These are phyloP conservation scores for Xylocopa sonorina DNA, from an alignment of 1,140 invertebrate genomes.

Conservation along the genomic window DNA sequence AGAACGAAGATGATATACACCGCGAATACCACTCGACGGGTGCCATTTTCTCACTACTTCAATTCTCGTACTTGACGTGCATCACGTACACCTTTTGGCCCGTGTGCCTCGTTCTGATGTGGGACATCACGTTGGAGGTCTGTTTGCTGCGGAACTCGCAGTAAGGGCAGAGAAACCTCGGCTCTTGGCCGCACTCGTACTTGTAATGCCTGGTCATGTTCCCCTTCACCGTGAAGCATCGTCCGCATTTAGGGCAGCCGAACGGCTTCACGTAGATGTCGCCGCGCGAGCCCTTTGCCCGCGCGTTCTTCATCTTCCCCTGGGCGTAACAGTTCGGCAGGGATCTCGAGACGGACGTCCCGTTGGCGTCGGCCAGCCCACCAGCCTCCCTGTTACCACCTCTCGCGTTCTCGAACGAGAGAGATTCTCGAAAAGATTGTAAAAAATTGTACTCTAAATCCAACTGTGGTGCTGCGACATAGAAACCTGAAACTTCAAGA, in stretches of 20 bases:
- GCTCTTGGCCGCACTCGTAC: slow-evolving; percentile 87
- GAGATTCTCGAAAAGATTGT: slow-evolving; percentile 60
- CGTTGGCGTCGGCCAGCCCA: neutral
- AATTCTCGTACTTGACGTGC: slow-evolving; percentile 59
- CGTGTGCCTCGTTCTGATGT: slow-evolving; percentile 69
- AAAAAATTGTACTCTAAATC: slow-evolving; percentile 62
- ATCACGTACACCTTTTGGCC: slow-evolving; percentile 67
- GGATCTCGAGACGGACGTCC: neutral
- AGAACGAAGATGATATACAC: no score
- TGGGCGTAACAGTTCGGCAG: slow-evolving; percentile 49
- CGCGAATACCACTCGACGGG: no score
- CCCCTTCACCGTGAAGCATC: slow-evolving; percentile 78
- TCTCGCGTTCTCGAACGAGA: slow-evolving; percentile 45
- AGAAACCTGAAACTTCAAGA: slow-evolving; percentile 67
- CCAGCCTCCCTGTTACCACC: slow-evolving; percentile 29
- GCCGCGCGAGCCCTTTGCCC: slow-evolving; percentile 24
- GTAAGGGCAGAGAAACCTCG: slow-evolving; percentile 85
- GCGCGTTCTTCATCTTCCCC: slow-evolving; percentile 34
- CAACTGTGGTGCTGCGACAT: slow-evolving; percentile 55
- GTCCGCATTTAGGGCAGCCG: slow-evolving; percentile 78
- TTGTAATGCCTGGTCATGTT: slow-evolving; percentile 85
- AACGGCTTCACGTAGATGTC: slow-evolving; percentile 55
- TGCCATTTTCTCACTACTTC: no score
- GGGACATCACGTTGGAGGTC: slow-evolving; percentile 71
- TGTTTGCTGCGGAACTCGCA: slow-evolving; percentile 79